Conservation (phyloP, 1,140 invertebrate species). For the Aleiodes sp. region DNA sequence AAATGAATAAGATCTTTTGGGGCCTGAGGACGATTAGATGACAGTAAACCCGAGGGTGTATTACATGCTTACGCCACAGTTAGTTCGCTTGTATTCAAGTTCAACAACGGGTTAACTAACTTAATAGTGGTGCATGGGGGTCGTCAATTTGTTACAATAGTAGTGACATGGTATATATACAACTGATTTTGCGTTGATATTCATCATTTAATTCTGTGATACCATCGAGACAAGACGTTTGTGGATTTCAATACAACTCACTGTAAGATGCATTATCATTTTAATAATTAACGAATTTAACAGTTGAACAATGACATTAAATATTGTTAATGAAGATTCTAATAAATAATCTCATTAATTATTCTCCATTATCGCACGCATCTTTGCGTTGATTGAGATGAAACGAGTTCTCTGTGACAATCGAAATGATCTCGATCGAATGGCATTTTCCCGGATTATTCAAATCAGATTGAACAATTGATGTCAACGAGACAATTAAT, state of each 20-base stretch:
- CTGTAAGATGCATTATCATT: no score
- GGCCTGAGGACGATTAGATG: background rate
- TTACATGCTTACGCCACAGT: background rate
- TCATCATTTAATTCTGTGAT: constrained; percentile 37
- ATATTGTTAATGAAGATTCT: no score
- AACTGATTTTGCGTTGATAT: constrained; percentile 38
- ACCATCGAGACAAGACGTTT: constrained; percentile 21
- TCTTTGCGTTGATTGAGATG: no score
- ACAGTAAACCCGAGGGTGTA: background rate
- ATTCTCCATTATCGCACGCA: no score
- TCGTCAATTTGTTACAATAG: constrained; percentile 37
- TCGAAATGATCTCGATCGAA: no score
- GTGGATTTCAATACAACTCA: background rate
- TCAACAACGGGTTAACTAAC: constrained; percentile 45
- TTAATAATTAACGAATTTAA: no score
- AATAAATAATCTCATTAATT: no score
- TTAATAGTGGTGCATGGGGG: constrained; percentile 41
- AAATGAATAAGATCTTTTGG: constrained; percentile 2
- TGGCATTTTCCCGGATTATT: no score
- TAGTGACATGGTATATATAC: constrained; percentile 43
- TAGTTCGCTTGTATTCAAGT: constrained; percentile 27
- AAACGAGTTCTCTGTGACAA: no score
- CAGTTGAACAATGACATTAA: no score
- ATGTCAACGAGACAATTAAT: no score
- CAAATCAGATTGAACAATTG: no score